phyloP scores from a whole-genome alignment of 2,888 invertebrate genomes.

The Pterostichus niger region DNA sequence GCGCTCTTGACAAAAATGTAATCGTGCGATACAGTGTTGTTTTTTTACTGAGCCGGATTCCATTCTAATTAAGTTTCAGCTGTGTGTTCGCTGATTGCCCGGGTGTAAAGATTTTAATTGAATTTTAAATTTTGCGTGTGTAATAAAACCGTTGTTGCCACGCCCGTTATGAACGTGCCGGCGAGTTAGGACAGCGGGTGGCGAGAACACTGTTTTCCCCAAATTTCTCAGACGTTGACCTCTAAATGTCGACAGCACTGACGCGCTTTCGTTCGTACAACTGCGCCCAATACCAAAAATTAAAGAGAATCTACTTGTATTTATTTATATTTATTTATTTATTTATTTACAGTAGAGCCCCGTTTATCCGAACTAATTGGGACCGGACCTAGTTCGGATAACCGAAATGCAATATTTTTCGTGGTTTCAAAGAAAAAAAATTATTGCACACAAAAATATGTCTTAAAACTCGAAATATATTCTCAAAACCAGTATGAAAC shows the following conservation, averaged over 20 bases:
- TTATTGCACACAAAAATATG: too few relatives aligned
- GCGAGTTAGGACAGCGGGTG: constrained; percentile 3
- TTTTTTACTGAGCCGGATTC: constrained; percentile 29
- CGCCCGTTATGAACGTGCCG: not conserved
- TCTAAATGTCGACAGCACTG: not conserved
- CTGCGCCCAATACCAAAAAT: too few relatives aligned
- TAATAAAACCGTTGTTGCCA: constrained; percentile 24
- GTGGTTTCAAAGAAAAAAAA: too few relatives aligned
- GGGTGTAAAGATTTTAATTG: constrained; percentile 61
- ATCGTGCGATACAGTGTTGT: constrained; percentile 46
- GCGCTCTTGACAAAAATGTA: constrained; percentile 38
- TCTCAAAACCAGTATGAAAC: too few relatives aligned
- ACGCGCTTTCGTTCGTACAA: too few relatives aligned
- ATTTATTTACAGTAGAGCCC: too few relatives aligned
- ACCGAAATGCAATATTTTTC: too few relatives aligned
- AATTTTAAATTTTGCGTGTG: constrained; percentile 58
- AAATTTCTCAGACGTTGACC: constrained; percentile 27
- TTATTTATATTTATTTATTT: too few relatives aligned
- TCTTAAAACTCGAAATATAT: too few relatives aligned
- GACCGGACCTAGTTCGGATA: too few relatives aligned
- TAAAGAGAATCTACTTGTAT: too few relatives aligned
- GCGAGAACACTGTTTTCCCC: not conserved
- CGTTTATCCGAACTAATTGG: too few relatives aligned
- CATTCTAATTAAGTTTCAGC: constrained; percentile 57
- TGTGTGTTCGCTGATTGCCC: constrained; percentile 43